Evolutionary conservation across 2,888 invertebrate genomes (phyloP), one percentile per base, ranked within the genome.

Genomic region (Podabrus alpinus): DNA sequence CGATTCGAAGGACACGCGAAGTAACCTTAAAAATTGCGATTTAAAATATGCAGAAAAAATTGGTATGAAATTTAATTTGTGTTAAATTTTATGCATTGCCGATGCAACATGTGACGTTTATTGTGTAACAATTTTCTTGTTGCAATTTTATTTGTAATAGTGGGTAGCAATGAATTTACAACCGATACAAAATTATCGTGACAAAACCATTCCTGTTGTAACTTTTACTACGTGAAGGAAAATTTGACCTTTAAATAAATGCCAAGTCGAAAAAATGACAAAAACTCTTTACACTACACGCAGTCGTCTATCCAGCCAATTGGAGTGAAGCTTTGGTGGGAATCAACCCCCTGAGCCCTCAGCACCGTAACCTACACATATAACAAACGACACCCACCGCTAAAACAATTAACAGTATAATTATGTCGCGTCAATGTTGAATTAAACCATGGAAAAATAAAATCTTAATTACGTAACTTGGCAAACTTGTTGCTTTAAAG

Each of bases 1-100:
- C 73, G 69, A 69, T 66, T 66, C 69, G 45, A 45, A 45, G 45
- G 45, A 45, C 45, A 45, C n/a, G n/a, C 45, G n/a, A 45, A n/a
- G 45, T n/a, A 45, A 45, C 45, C 45, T 45, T 45, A 45, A 45
- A 45, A 45, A 45, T 45, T n/a, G 45, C 45, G 7, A 45, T n/a
- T 45, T 45, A 9, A 9, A 45, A n/a, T n/a, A n/a, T n/a, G 5
- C n/a, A 45, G 45, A 45, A 45, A 45, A 45, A 45, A 45, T 45
- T 45, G 45, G 13, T n/a, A 45, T 9, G n/a, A 45, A 45, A 45
- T 45, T 45, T 9, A n/a, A 45, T 45, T 45, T 45, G 45, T 45
- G 45, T 45, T 45, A 45, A 45, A 45, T 45, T 45, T 45, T 45
- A 45, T 45, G 45, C 45, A 45, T 45, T 45, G 45, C 7, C 45